phyloP scores from a whole-genome alignment of 2,888 invertebrate species.

The Stenurella melanura region DNA sequence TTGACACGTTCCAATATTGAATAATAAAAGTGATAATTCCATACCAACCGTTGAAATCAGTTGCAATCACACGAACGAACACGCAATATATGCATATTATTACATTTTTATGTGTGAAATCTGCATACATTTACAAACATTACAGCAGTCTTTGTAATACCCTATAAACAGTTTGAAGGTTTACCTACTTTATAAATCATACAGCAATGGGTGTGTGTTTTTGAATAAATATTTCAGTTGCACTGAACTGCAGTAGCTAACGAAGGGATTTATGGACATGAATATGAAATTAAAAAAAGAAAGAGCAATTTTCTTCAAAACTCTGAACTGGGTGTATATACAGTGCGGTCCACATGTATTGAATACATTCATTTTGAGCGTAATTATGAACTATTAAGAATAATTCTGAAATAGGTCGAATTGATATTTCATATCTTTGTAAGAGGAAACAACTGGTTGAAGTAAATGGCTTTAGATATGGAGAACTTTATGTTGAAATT shows the following conservation, averaged over 20 bases:
- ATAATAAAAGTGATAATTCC: conserved; percentile 31
- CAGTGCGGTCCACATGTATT: too few species aligned
- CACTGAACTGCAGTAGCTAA: background rate
- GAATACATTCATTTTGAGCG: too few species aligned
- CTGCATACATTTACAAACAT: conserved; percentile 18
- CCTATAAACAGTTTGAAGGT: conserved; percentile 7
- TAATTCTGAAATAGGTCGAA: too few species aligned
- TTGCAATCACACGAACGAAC: conserved; percentile 10
- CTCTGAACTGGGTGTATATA: too few species aligned
- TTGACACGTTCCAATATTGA: conserved; percentile 40
- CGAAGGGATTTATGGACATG: background rate
- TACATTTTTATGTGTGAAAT: conserved; percentile 16
- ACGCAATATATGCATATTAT: conserved; percentile 29
- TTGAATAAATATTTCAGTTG: conserved; percentile 7
- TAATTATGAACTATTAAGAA: too few species aligned
- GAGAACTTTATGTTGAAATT: too few species aligned
- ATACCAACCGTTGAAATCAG: conserved; percentile 3
- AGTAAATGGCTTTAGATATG: too few species aligned
- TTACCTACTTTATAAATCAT: conserved; percentile 13
- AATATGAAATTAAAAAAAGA: background rate
- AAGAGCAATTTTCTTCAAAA: background rate
- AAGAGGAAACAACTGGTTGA: too few species aligned
- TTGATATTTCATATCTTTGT: too few species aligned
- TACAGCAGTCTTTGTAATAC: background rate
- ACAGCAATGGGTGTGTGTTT: background rate